phyloP scores from a whole-genome alignment of 2,888 invertebrate species.

The Acholoe squamosa region DNA sequence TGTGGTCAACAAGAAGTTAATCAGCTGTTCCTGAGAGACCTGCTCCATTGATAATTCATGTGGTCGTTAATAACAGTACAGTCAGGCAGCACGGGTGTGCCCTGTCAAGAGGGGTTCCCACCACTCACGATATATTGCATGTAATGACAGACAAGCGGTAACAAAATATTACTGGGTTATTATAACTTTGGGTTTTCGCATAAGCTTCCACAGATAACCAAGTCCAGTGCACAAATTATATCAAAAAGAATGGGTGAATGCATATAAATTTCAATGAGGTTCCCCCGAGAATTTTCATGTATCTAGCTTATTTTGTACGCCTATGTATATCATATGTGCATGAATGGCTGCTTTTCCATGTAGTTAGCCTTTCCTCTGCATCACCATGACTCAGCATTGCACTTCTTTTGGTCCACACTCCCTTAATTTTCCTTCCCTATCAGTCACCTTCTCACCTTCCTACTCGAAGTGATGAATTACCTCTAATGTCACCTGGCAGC shows the following conservation, averaged over 20 bases:
- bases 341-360: too few species aligned
- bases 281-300: too few species aligned
- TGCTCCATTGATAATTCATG: not conserved
- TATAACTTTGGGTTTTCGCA: not conserved
- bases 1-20: not conserved
- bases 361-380: too few species aligned
- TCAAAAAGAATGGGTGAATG: too few species aligned
- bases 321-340: too few species aligned
- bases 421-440: not conserved
- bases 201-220: not conserved
- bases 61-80: not conserved
- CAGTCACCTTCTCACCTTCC: not conserved
- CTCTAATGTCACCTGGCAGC: constrained; percentile 21
- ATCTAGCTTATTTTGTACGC: too few species aligned
- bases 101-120: not conserved
- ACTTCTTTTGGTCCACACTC: not conserved
- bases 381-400: too few species aligned
- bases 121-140: constrained; percentile 18
- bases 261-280: too few species aligned
- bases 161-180: not conserved
- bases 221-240: too few species aligned
- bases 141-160: not conserved
- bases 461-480: constrained; percentile 7
- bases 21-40: not conserved
- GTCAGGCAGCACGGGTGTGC: not conserved